Evolutionary conservation across 2,113 vertebrate genomes (phyloP).

Genomic region (Procapra przewalskii): DNA sequence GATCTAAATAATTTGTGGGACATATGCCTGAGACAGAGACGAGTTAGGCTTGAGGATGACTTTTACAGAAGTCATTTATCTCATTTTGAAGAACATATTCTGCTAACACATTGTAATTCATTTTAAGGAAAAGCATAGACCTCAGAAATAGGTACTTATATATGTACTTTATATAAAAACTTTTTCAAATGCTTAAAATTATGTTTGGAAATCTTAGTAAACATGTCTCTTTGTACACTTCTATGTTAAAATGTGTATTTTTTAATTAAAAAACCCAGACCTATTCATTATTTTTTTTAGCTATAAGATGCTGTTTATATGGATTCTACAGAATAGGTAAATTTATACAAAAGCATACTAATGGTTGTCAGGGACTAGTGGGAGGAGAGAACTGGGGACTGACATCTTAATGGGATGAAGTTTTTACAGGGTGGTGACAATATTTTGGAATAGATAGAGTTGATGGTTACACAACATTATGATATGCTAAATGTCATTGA

Average conservation of each 20-base stretch:
- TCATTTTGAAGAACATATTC: not conserved
- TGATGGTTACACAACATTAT: not conserved
- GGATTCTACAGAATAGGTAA: not conserved
- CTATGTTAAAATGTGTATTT: not conserved
- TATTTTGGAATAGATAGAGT: not conserved
- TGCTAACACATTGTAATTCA: not conserved
- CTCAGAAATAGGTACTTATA: not conserved
- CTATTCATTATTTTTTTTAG: not conserved
- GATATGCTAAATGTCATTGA: not conserved
- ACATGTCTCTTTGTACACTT: not conserved
- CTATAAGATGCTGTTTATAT: not conserved
- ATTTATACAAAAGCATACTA: not conserved
- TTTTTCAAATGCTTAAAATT: not conserved
- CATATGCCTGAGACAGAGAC: not conserved
- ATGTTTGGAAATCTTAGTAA: not conserved
- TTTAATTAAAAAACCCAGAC: not conserved
- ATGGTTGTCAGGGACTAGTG: not conserved
- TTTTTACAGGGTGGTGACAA: not conserved
- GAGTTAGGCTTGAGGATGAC: not conserved
- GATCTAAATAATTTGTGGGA: not conserved
- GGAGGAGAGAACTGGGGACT: not conserved
- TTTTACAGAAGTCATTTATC: not conserved
- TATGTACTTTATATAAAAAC: not conserved
- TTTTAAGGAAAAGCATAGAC: not conserved
- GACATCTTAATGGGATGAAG: not conserved